phyloP scores from a whole-genome alignment of 2,113 vertebrate genomes.

The Benthochromis sp. region DNA sequence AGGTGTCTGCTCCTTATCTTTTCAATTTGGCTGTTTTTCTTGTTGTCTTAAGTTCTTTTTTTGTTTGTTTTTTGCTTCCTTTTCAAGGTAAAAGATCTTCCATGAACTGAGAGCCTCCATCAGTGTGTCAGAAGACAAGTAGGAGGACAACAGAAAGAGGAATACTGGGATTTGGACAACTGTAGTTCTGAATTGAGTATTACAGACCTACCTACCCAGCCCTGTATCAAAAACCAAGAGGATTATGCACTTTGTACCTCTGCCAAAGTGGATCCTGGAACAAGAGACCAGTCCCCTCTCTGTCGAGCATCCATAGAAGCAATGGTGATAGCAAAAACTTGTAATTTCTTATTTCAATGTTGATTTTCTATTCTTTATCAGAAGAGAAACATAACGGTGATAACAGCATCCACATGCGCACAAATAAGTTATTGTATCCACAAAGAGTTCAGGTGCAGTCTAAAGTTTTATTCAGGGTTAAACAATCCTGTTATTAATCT shows the following conservation, averaged over 20 bases:
- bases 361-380: not conserved
- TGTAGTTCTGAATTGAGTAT: not conserved
- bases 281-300: not conserved
- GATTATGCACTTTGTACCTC: not conserved
- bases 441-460: not conserved
- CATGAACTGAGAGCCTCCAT: slow-evolving; percentile 50
- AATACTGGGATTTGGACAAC: not conserved
- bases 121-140: not conserved
- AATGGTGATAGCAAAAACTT: not conserved
- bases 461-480: not conserved
- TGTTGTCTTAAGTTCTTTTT: not conserved
- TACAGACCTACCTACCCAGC: not conserved
- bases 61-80: not conserved
- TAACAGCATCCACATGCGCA: not conserved
- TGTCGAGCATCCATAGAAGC: not conserved
- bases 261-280: not conserved
- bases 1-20: not conserved
- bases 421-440: not conserved
- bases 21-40: not conserved
- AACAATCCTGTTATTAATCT: not conserved
- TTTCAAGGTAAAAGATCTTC: slow-evolving; percentile 72
- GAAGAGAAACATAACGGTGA: not conserved
- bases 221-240: not conserved
- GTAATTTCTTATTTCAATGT: not conserved
- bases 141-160: not conserved